These are phyloP conservation scores for Acanthaster planci DNA, from an alignment of 35 echinoderm and acorn worm genomes.

Conservation along the genomic window DNA sequence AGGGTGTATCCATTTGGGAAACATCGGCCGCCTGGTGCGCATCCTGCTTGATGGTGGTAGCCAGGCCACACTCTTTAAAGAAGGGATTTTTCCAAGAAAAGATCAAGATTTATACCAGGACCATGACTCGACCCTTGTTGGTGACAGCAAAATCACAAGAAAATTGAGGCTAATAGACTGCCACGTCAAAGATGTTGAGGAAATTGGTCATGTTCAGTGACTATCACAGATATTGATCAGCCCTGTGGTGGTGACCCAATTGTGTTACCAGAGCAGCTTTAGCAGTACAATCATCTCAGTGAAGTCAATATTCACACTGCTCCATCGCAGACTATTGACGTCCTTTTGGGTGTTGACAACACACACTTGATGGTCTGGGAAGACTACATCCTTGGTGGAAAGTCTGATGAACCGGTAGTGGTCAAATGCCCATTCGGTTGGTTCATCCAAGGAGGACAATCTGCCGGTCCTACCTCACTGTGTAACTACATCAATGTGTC, in stretches of 20 bases:
- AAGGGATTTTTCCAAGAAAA: conserved; percentile 56
- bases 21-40: conserved; percentile 51
- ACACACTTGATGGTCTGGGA: conserved; percentile 67
- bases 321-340: conserved; percentile 61
- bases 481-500: conserved; percentile 54
- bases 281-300: conserved; percentile 59
- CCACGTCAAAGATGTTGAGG: conserved; percentile 57
- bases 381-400: conserved; percentile 54
- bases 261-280: conserved; percentile 33
- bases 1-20: conserved; percentile 53
- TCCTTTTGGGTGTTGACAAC: conserved; percentile 62
- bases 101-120: conserved; percentile 62
- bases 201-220: conserved; percentile 55
- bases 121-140: conserved; percentile 45
- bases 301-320: conserved; percentile 41
- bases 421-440: conserved; percentile 49
- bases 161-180: conserved; percentile 60
- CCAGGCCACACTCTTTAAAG: conserved; percentile 49
- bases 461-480: conserved; percentile 18
- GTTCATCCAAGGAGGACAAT: conserved; percentile 48
- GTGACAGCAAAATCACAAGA: conserved; percentile 9
- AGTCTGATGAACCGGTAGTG: conserved; percentile 44
- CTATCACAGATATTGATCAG: conserved; percentile 64
- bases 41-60: conserved; percentile 77
- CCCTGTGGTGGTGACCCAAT: conserved; percentile 63